These are phyloP conservation scores for Euplexia lucipara DNA, from an alignment of 2,888 invertebrate genomes.

Conservation along the genomic window DNA sequence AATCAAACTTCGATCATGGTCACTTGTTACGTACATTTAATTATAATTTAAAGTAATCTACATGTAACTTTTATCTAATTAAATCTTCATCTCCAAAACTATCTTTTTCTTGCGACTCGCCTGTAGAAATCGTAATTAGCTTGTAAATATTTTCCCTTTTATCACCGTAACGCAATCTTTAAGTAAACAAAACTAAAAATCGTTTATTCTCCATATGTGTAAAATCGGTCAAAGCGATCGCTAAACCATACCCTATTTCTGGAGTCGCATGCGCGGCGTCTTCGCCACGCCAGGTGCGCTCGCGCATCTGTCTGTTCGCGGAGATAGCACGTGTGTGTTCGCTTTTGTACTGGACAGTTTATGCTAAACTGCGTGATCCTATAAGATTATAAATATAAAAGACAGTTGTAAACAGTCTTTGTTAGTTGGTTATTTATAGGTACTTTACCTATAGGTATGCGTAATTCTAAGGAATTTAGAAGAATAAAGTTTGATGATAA, in stretches of 20 bases:
- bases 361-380: slow-evolving; percentile 35
- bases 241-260: slow-evolving; percentile 58
- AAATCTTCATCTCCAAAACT: no score
- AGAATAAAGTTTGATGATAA: background rate
- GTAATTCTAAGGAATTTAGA: no score
- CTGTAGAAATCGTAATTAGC: no score
- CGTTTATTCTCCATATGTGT: slow-evolving; percentile 42
- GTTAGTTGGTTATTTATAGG: slow-evolving; percentile 1
- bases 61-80: no score
- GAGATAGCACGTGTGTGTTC: slow-evolving; percentile 68
- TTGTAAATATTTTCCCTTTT: slow-evolving; percentile 36
- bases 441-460: no score
- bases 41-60: no score
- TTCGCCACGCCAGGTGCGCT: slow-evolving; percentile 78
- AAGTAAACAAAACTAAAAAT: slow-evolving; percentile 52
- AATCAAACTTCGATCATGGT: no score
- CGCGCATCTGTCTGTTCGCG: slow-evolving; percentile 77
- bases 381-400: slow-evolving; percentile 32
- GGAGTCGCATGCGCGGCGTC: slow-evolving; percentile 58
- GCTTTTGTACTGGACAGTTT: slow-evolving; percentile 47
- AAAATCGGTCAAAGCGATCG: slow-evolving; percentile 61
- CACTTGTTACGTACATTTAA: no score
- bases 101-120: no score
- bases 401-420: slow-evolving; percentile 23
- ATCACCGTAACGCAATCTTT: slow-evolving; percentile 48